Evolutionary conservation across 1,140 invertebrate species (phyloP).

Genomic region (Tenebrio molitor): DNA sequence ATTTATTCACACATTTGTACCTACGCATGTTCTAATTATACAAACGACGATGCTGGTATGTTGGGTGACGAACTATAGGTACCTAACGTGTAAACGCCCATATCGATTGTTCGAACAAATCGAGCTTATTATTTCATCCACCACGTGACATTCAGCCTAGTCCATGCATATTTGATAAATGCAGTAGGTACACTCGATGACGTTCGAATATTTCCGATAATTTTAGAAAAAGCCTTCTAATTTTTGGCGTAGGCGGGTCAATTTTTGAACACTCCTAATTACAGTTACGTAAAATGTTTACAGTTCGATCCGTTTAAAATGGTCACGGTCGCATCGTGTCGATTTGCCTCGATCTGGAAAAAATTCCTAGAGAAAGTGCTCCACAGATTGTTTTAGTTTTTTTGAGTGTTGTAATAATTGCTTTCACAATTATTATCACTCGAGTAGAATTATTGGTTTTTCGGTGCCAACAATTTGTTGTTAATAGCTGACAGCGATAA

Average conservation of each 20-base stretch:
- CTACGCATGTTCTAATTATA: neutral
- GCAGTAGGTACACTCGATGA: neutral
- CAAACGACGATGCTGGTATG: neutral
- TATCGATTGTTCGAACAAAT: neutral
- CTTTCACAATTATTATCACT: slow-evolving; percentile 38
- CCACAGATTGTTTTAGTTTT: slow-evolving; percentile 9
- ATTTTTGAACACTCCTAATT: neutral
- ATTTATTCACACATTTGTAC: neutral
- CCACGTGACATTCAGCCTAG: neutral
- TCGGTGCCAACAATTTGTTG: no score
- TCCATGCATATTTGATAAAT: neutral
- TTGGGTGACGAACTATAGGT: neutral
- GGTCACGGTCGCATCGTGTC: no score
- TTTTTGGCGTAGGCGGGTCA: neutral
- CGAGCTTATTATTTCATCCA: neutral
- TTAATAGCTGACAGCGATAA: slow-evolving; percentile 14
- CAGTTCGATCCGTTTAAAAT: neutral
- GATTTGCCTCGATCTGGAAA: neutral
- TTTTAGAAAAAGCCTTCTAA: no score
- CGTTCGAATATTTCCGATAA: no score
- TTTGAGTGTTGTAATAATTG: slow-evolving; percentile 38
- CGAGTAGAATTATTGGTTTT: slow-evolving; percentile 19
- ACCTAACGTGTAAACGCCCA: neutral
- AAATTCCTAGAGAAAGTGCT: slow-evolving; percentile 13
- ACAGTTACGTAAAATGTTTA: neutral